A percentile compares a stretch with the other conserved stretches of the same genome.
Evolutionary conservation across 2,888 invertebrate species (phyloP).

Genomic region (Caenorhabditis sp.): DNA sequence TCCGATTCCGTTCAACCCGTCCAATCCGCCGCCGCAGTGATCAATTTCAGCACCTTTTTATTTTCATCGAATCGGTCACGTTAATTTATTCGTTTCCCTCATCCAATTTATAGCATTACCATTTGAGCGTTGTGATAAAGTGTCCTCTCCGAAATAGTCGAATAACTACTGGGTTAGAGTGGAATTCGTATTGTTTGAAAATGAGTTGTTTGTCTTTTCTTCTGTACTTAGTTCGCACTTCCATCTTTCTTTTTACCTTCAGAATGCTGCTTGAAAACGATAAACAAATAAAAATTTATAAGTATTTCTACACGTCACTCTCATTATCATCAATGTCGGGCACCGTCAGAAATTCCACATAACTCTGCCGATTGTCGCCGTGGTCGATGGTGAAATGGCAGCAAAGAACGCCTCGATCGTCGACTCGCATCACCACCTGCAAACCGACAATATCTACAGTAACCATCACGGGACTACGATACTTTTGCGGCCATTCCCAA

Average conservation of each 20-base stretch:
- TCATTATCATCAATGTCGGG: slow-evolving; percentile 25
- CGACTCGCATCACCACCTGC: slow-evolving; percentile 58
- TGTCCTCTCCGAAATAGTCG: background rate
- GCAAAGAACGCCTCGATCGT: slow-evolving; percentile 58
- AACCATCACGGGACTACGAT: background rate
- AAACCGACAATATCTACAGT: background rate
- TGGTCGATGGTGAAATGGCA: slow-evolving; percentile 56
- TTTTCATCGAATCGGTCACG: background rate
- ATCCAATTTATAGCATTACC: background rate
- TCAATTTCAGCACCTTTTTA: too few species aligned
- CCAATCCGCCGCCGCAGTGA: slow-evolving; percentile 21
- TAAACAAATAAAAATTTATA: background rate
- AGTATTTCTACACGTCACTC: too few species aligned
- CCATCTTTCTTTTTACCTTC: background rate
- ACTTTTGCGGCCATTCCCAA: slow-evolving; percentile 35
- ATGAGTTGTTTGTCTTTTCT: background rate
- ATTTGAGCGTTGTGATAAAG: slow-evolving; percentile 19
- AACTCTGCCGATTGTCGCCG: slow-evolving; percentile 46
- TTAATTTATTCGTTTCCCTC: slow-evolving; percentile 1
- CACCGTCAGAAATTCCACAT: slow-evolving; percentile 58
- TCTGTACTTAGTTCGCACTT: background rate
- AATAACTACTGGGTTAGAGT: background rate
- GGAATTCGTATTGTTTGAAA: background rate
- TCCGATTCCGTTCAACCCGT: slow-evolving; percentile 44
- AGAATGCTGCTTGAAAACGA: background rate